Percentiles rank a stretch among this genome's conserved stretches.
Evolutionary conservation across 2,113 vertebrate species (phyloP).

Genomic region (Paraplagusia blochii): DNA sequence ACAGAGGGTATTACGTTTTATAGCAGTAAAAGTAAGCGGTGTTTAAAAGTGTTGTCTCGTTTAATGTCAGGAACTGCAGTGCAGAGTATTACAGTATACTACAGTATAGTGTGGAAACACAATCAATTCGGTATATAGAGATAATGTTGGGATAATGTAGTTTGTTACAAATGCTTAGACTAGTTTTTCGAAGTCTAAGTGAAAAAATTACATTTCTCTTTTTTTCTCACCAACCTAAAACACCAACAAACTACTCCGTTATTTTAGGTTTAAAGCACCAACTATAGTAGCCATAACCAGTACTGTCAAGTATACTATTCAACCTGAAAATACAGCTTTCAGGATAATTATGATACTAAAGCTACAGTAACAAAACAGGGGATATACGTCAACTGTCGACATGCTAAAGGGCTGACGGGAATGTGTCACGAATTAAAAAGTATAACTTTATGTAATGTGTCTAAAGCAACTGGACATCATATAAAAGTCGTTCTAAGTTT

Average conservation of each 20-base stretch:
- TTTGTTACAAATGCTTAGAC: neutral
- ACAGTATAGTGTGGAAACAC: neutral
- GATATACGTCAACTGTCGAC: slow-evolving; percentile 27
- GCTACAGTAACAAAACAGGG: slow-evolving; percentile 15
- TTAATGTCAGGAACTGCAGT: no score
- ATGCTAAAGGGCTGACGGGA: slow-evolving; percentile 13
- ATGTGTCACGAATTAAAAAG: neutral
- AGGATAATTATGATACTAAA: neutral
- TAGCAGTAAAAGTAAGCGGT: no score
- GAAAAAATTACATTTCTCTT: no score
- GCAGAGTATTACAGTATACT: no score
- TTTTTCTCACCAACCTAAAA: no score
- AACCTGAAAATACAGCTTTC: neutral
- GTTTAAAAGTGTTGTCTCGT: no score
- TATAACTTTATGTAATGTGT: neutral
- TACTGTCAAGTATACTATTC: neutral
- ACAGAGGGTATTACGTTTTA: no score
- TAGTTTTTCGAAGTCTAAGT: neutral
- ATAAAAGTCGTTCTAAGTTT: neutral
- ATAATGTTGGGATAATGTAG: neutral
- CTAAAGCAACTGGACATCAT: neutral
- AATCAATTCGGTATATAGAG: neutral
- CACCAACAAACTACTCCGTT: no score
- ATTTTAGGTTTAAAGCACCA: no score
- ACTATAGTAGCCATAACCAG: neutral